A percentile compares a stretch with the other conserved stretches of the same genome.
These are phyloP conservation scores for Hippocampus zosterae DNA, from an alignment of 2,113 vertebrate species.

Conservation along the genomic window DNA sequence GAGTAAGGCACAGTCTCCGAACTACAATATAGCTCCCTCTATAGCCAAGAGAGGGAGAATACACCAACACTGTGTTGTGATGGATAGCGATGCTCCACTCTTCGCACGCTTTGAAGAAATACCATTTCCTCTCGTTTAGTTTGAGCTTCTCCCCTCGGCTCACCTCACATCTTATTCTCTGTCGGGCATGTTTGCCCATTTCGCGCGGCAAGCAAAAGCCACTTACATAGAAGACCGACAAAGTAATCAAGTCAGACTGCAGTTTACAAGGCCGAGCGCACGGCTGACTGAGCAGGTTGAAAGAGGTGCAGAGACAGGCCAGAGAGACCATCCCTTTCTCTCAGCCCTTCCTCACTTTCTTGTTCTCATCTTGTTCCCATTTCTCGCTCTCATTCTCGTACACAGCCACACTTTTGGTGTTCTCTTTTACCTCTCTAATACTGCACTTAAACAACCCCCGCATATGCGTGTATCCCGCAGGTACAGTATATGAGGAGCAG, in stretches of 20 bases:
- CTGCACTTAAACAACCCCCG: conserved; percentile 28
- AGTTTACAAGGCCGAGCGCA: conserved; percentile 66
- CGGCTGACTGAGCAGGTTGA: conserved; percentile 68
- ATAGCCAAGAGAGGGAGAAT: conserved; percentile 17
- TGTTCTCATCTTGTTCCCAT: conserved; percentile 14
- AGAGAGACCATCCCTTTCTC: conserved; percentile 33
- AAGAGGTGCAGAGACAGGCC: conserved; percentile 55
- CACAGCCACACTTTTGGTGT: conserved; percentile 14
- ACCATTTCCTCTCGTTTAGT: conserved; percentile 39
- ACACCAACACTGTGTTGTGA: neutral
- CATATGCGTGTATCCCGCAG: conserved; percentile 34
- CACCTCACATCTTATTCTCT: conserved; percentile 15
- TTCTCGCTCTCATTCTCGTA: conserved; percentile 8
- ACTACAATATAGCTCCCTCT: neutral
- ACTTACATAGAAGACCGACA: conserved; percentile 66
- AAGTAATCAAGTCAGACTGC: conserved; percentile 69
- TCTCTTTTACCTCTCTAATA: conserved; percentile 13
- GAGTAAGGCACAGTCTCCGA: neutral
- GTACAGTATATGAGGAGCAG: conserved; percentile 17
- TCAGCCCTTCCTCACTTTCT: conserved; percentile 25
- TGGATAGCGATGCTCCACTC: conserved; percentile 21
- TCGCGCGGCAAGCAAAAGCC: conserved; percentile 50
- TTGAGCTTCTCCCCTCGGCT: conserved; percentile 18
- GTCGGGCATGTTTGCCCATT: conserved; percentile 40
- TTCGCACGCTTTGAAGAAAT: conserved; percentile 34